Conservation (phyloP, 1,140 invertebrate species). For the Caenorhabditis tropicalis region DNA sequence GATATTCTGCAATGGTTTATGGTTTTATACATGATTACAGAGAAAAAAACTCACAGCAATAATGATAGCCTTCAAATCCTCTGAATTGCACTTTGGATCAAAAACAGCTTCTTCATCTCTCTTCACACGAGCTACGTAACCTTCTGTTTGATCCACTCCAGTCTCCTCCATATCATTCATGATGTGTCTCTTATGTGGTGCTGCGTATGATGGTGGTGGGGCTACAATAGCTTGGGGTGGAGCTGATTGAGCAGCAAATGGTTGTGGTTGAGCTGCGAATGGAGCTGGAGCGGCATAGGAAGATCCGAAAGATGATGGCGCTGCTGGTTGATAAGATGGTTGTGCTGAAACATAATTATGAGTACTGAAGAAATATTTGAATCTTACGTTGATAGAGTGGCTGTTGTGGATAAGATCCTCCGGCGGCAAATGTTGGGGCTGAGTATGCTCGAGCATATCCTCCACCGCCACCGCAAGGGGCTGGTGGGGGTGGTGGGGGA, state of each 20-base stretch:
- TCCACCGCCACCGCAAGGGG: conserved; percentile 32
- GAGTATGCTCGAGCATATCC: conserved; percentile 7
- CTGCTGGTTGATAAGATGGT: background rate
- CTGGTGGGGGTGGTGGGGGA: conserved; percentile 44
- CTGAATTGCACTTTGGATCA: conserved; percentile 56
- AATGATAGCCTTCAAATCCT: conserved; percentile 52
- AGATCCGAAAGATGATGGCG: conserved; percentile 1
- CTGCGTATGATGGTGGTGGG: conserved; percentile 27
- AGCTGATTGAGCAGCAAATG: background rate
- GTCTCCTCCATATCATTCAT: background rate
- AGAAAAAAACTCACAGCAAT: conserved; percentile 53
- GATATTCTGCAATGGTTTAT: conserved; percentile 42
- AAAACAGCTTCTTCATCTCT: conserved; percentile 47
- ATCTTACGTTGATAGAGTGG: background rate
- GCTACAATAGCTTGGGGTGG: background rate
- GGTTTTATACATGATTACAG: too few relatives aligned
- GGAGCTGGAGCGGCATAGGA: conserved; percentile 37
- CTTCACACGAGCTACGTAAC: conserved; percentile 45
- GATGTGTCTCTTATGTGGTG: conserved; percentile 32
- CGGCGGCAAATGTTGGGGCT: conserved; percentile 18
- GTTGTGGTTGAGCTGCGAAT: conserved; percentile 23
- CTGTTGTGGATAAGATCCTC: conserved; percentile 12
- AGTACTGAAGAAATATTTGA: too few relatives aligned
- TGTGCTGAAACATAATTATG: conserved; percentile 1
- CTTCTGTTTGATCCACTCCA: conserved; percentile 42